These are phyloP conservation scores for Clamator glandarius DNA, from an alignment of 2,797 vertebrate genomes.

Conservation along the genomic window DNA sequence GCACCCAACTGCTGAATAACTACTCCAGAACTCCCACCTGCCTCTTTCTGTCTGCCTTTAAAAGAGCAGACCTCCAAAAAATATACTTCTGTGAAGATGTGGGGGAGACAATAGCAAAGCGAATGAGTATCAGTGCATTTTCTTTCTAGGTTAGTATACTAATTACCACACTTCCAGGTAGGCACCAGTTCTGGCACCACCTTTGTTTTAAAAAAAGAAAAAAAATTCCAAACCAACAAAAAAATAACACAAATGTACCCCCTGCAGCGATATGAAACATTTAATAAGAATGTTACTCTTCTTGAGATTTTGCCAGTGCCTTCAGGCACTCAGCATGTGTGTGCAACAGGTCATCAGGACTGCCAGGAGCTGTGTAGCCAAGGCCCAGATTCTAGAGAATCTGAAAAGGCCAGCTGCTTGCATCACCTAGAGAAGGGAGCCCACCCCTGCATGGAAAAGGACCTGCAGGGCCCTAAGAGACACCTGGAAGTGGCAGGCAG, in stretches of 20 bases:
- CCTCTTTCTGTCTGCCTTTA: background rate
- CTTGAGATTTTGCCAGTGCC: background rate
- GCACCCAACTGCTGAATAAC: background rate
- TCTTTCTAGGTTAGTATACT: background rate
- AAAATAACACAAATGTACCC: rapidly evolving
- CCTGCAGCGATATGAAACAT: background rate
- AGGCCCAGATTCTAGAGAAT: background rate
- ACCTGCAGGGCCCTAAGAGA: background rate
- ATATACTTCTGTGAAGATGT: rapidly evolving
- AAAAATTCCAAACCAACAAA: background rate
- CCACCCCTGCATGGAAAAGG: background rate
- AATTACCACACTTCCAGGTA: background rate
- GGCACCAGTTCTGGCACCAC: background rate
- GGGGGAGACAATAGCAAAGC: background rate
- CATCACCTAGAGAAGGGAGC: background rate
- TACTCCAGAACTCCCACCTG: background rate
- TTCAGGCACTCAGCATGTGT: rapidly evolving
- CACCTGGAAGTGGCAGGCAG: background rate
- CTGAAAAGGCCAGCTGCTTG: rapidly evolving
- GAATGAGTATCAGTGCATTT: background rate
- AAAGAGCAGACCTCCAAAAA: background rate
- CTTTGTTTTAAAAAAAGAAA: background rate
- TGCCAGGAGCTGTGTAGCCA: background rate
- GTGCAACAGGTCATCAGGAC: background rate
- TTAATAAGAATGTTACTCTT: background rate